Conservation (phyloP, 1,140 invertebrate species). For the Drosophila miranda region DNA sequence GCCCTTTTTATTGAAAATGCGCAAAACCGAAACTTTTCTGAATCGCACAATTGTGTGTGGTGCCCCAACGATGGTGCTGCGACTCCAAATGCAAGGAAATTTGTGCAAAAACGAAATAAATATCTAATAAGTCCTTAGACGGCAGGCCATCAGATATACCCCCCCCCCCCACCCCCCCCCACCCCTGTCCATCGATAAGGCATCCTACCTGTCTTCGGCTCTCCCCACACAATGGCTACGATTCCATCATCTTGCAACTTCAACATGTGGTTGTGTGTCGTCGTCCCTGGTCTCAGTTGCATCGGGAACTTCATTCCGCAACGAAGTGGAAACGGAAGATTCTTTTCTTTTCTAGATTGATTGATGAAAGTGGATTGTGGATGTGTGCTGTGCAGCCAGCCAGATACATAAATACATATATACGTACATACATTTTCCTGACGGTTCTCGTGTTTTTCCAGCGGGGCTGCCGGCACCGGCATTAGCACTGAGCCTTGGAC, state of each 20-base stretch:
- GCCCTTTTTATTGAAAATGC: slow-evolving; percentile 70
- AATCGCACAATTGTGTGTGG: slow-evolving; percentile 14
- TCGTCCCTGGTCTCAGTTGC: slow-evolving; percentile 23
- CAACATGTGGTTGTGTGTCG: slow-evolving; percentile 38
- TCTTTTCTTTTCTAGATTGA: not conserved
- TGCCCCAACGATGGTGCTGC: not conserved
- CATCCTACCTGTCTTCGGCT: slow-evolving; percentile 14
- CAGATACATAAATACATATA: not conserved
- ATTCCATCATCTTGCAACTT: slow-evolving; percentile 24
- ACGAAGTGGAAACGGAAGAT: slow-evolving; percentile 15
- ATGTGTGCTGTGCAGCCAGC: not conserved
- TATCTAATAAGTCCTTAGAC: not conserved
- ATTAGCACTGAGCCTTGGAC: slow-evolving; percentile 12
- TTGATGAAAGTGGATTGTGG: too few species aligned
- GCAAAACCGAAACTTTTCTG: slow-evolving; percentile 62
- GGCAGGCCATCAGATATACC: too few species aligned
- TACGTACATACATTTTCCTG: slow-evolving; percentile 4
- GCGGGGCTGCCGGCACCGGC: not conserved
- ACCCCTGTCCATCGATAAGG: too few species aligned
- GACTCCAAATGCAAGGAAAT: not conserved
- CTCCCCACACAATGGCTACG: slow-evolving; percentile 27
- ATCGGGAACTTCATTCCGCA: slow-evolving; percentile 24
- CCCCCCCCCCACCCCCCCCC: too few species aligned
- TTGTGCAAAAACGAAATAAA: too few species aligned
- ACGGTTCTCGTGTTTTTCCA: slow-evolving; percentile 3